Conservation (phyloP, 2,888 invertebrate species). For the Oligia strigilis region DNA sequence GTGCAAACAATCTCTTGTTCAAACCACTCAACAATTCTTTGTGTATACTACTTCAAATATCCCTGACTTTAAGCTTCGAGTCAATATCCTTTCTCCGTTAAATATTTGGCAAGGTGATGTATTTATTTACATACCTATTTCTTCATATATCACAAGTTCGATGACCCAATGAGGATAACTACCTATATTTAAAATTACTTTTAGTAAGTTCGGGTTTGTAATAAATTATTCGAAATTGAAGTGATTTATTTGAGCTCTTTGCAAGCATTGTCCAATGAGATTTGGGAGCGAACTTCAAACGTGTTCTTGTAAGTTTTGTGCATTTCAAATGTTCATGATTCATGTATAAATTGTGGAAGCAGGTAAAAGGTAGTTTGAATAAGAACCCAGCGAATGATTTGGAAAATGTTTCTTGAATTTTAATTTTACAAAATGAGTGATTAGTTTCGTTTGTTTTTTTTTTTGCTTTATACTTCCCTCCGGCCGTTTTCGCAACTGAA, state of each 20-base stretch:
- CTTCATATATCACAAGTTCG: constrained; percentile 43
- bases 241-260: constrained; percentile 46
- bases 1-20: background rate
- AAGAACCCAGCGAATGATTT: background rate
- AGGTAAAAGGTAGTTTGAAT: background rate
- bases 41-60: constrained; percentile 24
- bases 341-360: too few species aligned
- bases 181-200: background rate
- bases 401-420: background rate
- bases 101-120: constrained; percentile 46
- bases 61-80: constrained; percentile 18
- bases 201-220: constrained; percentile 9
- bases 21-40: constrained; percentile 24
- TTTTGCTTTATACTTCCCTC: background rate
- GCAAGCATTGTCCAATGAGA: background rate
- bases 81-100: constrained; percentile 46
- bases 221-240: constrained; percentile 35
- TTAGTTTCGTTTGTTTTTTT: background rate
- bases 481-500: too few species aligned
- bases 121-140: constrained; percentile 28
- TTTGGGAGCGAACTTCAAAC: background rate
- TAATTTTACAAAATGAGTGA: background rate
- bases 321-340: background rate
- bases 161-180: constrained; percentile 57
- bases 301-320: background rate